These are phyloP conservation scores for Neuroscelio doddi DNA, from an alignment of 2,888 invertebrate genomes.

Conservation along the genomic window DNA sequence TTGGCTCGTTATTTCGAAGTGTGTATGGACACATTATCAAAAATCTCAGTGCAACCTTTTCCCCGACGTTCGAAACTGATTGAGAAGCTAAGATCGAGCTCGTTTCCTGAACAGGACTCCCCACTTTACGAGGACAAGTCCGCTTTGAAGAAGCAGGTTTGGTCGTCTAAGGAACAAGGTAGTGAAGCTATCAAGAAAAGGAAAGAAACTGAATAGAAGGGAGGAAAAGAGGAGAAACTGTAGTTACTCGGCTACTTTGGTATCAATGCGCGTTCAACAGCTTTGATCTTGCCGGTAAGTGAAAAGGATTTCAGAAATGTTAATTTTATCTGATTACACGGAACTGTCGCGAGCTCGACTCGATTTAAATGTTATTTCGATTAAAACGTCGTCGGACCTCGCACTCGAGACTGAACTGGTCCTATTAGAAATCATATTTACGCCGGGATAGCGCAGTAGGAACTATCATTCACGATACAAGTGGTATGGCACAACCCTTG, in stretches of 20 bases:
- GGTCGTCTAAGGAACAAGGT: slow-evolving; percentile 51
- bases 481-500: background rate
- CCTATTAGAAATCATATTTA: slow-evolving; percentile 44
- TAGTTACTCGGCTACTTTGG: slow-evolving; percentile 56
- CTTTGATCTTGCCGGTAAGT: slow-evolving; percentile 59
- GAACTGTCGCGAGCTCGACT: slow-evolving; percentile 49
- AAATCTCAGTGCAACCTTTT: slow-evolving; percentile 19
- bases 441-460: slow-evolving; percentile 26
- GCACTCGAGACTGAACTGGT: slow-evolving; percentile 32
- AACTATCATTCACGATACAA: slow-evolving; percentile 24
- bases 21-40: slow-evolving; percentile 42
- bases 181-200: slow-evolving; percentile 66
- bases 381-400: slow-evolving; percentile 41
- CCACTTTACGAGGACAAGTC: slow-evolving; percentile 60
- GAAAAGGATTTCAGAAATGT: slow-evolving; percentile 51
- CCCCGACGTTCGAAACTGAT: slow-evolving; percentile 53
- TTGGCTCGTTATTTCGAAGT: slow-evolving; percentile 18
- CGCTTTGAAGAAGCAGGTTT: slow-evolving; percentile 57
- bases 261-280: slow-evolving; percentile 54
- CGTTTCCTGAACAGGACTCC: slow-evolving; percentile 61
- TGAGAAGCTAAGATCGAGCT: slow-evolving; percentile 56
- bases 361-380: slow-evolving; percentile 50
- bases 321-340: slow-evolving; percentile 52
- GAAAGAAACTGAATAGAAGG: slow-evolving; percentile 48
- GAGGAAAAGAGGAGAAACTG: slow-evolving; percentile 41